A percentile compares a stretch with the other conserved stretches of the same genome.
Conservation (phyloP, 2,797 vertebrate species). For the Ctenopoma kingsleyae region DNA sequence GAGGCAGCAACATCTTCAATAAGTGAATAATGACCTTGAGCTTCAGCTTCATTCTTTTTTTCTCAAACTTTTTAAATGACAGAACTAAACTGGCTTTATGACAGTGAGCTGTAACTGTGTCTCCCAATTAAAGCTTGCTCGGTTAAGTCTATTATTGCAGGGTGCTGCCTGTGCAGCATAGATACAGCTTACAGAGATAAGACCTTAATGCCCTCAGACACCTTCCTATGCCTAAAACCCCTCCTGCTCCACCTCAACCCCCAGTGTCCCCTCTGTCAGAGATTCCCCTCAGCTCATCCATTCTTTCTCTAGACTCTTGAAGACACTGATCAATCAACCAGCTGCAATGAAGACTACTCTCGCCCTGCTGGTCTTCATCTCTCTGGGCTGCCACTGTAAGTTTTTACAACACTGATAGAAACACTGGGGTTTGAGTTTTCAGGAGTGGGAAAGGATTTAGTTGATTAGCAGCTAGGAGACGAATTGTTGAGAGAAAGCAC, state of each 20-base stretch:
- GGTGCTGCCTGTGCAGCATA: constrained; percentile 77
- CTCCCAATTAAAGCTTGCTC: constrained; percentile 50
- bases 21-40: constrained; percentile 4
- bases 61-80: constrained; percentile 2
- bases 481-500: not conserved
- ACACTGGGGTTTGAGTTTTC: constrained; percentile 3
- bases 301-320: constrained; percentile 49
- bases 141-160: constrained; percentile 76
- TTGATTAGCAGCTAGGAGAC: not conserved
- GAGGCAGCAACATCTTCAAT: not conserved
- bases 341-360: constrained; percentile 80
- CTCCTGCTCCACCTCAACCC: constrained; percentile 19
- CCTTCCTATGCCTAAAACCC: constrained; percentile 45
- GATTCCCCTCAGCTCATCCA: constrained; percentile 34
- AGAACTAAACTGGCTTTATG: not conserved
- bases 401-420: constrained; percentile 40
- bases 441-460: not conserved
- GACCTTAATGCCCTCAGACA: constrained; percentile 76
- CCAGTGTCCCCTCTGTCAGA: constrained; percentile 32
- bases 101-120: constrained; percentile 21
- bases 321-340: constrained; percentile 42
- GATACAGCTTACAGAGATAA: constrained; percentile 82
- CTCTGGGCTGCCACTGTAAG: constrained; percentile 83
- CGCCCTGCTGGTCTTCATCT: constrained; percentile 72
- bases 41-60: constrained; percentile 9